Evolutionary conservation across 2,113 vertebrate species (phyloP).

Genomic region (Gadus chalcogrammus): DNA sequence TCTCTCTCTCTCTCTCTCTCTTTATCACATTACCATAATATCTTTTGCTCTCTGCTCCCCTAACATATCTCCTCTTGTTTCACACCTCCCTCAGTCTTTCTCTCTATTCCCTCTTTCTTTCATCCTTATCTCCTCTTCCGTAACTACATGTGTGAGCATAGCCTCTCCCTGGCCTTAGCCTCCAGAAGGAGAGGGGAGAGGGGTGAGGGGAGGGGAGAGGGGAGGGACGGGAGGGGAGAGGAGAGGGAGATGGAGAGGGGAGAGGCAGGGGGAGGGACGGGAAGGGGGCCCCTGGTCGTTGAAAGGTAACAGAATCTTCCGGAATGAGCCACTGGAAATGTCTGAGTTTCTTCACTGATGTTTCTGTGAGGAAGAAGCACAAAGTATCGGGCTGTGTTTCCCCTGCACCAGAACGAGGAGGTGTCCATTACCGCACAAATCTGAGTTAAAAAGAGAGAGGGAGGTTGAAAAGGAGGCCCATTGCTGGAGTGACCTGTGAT

Average conservation of each 20-base stretch:
- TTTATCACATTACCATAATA: neutral
- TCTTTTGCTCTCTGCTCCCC: slow-evolving; percentile 33
- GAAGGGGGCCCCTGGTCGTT: slow-evolving; percentile 57
- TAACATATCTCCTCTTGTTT: neutral
- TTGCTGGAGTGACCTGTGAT: slow-evolving; percentile 46
- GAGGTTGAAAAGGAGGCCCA: slow-evolving; percentile 13
- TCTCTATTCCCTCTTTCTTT: slow-evolving; percentile 18
- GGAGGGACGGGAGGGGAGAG: too few species aligned
- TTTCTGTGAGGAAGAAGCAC: slow-evolving; percentile 56
- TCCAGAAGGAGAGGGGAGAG: too few species aligned
- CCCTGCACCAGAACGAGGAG: slow-evolving; percentile 21
- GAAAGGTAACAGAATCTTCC: slow-evolving; percentile 71
- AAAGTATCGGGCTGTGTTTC: slow-evolving; percentile 55
- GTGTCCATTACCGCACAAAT: slow-evolving; percentile 58
- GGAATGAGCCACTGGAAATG: slow-evolving; percentile 68
- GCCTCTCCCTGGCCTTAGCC: slow-evolving; percentile 64
- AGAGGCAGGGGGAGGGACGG: too few species aligned
- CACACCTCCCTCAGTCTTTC: slow-evolving; percentile 5
- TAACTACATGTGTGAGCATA: slow-evolving; percentile 30
- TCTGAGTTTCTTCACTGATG: slow-evolving; percentile 62
- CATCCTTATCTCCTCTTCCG: slow-evolving; percentile 18
- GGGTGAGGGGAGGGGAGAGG: too few species aligned
- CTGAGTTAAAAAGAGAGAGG: slow-evolving; percentile 31
- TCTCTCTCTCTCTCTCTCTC: too few species aligned
- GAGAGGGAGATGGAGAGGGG: too few species aligned